phyloP scores from a whole-genome alignment of 2,113 vertebrate genomes.

The Greenwoodochromis staneri region DNA sequence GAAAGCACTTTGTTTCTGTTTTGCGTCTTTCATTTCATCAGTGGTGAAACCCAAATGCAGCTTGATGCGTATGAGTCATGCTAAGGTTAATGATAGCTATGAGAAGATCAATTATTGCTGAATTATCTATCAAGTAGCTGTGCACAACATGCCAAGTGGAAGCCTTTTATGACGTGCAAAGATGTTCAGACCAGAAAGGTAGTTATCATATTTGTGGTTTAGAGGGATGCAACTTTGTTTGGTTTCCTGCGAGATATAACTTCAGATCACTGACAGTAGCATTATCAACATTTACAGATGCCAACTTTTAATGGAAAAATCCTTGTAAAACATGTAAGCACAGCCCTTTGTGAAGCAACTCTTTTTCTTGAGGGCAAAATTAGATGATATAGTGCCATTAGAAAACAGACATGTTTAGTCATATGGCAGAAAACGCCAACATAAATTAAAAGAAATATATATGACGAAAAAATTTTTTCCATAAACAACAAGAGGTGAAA shows the following conservation, averaged over 20 bases:
- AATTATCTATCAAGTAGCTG: not conserved
- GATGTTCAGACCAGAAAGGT: slow-evolving; percentile 5
- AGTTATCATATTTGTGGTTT: not conserved
- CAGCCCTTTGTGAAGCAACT: not conserved
- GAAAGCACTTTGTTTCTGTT: not conserved
- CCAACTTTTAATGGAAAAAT: not conserved
- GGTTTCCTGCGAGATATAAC: not conserved
- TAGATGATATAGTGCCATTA: not conserved
- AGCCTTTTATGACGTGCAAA: not conserved
- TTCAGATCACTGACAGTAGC: not conserved
- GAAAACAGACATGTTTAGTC: not conserved
- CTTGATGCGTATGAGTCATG: not conserved
- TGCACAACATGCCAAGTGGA: not conserved
- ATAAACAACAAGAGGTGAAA: not conserved
- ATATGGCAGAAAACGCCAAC: not conserved
- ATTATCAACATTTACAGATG: not conserved
- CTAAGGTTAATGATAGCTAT: not conserved
- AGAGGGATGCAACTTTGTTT: not conserved
- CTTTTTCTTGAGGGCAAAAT: not conserved
- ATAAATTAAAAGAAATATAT: not conserved
- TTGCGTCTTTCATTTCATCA: not conserved
- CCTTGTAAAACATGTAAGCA: not conserved
- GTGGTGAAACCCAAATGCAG: not conserved
- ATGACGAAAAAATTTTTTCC: not conserved
- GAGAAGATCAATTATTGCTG: not conserved